Evolutionary conservation across 2,113 vertebrate genomes (phyloP).

Genomic region (Callospermophilus lateralis): DNA sequence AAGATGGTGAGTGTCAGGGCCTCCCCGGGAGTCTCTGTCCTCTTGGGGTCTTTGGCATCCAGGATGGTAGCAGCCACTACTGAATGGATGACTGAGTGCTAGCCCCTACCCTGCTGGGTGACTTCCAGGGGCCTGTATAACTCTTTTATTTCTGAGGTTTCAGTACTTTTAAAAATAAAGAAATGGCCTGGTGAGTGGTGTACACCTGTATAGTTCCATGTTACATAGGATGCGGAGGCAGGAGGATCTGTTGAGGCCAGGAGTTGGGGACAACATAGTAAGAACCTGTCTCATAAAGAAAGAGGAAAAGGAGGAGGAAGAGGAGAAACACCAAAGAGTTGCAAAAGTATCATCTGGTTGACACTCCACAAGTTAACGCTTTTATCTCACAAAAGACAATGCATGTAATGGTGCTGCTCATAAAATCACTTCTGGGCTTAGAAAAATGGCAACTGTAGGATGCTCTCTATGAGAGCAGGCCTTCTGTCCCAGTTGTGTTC

Average conservation of each 20-base stretch:
- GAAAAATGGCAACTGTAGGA: not conserved
- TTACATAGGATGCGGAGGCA: not conserved
- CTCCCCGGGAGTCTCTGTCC: not conserved
- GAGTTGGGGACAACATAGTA: not conserved
- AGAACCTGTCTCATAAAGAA: not conserved
- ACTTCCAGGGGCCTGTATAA: not conserved
- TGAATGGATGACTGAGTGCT: not conserved
- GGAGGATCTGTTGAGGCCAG: not conserved
- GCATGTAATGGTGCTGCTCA: not conserved
- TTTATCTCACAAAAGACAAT: constrained; percentile 31
- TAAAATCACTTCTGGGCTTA: not conserved
- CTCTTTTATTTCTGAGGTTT: constrained; percentile 13
- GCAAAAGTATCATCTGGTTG: constrained; percentile 35
- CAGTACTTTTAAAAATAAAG: constrained; percentile 39
- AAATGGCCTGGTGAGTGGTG: not conserved
- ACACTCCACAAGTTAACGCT: constrained; percentile 13
- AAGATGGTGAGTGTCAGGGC: not conserved
- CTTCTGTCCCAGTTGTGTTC: not conserved
- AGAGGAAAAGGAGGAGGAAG: too few relatives aligned
- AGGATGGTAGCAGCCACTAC: not conserved
- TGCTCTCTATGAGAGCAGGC: not conserved
- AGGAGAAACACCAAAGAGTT: not conserved
- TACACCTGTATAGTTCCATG: not conserved
- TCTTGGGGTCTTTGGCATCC: not conserved
- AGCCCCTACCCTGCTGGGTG: not conserved